Conservation (phyloP, 2,113 vertebrate genomes). For the Poecilia latipinna region DNA sequence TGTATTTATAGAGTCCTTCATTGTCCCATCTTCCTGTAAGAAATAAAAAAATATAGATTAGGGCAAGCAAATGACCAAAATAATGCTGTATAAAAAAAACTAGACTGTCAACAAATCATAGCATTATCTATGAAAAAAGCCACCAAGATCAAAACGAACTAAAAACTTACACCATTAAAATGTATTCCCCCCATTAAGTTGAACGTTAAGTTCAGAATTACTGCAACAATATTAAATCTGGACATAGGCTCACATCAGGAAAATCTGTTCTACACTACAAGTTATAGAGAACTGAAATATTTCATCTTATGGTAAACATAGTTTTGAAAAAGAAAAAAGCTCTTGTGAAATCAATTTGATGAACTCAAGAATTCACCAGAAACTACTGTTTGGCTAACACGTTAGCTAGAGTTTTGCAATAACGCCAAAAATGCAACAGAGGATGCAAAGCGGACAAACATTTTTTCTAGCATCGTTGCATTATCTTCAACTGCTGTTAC, state of each 20-base stretch:
- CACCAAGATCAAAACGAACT: not conserved
- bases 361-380: constrained; percentile 42
- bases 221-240: not conserved
- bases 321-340: not conserved
- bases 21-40: constrained; percentile 66
- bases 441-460: constrained; percentile 14
- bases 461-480: constrained; percentile 5
- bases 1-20: constrained; percentile 72
- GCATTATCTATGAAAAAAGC: not conserved
- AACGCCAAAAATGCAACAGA: constrained; percentile 19
- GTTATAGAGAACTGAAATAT: not conserved
- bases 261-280: not conserved
- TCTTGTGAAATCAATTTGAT: not conserved
- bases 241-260: not conserved
- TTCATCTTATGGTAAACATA: not conserved
- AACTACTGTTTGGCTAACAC: constrained; percentile 65
- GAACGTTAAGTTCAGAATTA: not conserved
- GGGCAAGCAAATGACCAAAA: not conserved
- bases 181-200: not conserved
- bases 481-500: not conserved
- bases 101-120: not conserved
- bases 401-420: constrained; percentile 27
- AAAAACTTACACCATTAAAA: not conserved
- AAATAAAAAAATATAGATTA: constrained; percentile 23
- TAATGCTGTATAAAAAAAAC: not conserved